Percentiles rank a stretch among this genome's conserved stretches.
These are phyloP conservation scores for Kryptopterus vitreolus DNA, from an alignment of 2,797 vertebrate species.

Conservation along the genomic window DNA sequence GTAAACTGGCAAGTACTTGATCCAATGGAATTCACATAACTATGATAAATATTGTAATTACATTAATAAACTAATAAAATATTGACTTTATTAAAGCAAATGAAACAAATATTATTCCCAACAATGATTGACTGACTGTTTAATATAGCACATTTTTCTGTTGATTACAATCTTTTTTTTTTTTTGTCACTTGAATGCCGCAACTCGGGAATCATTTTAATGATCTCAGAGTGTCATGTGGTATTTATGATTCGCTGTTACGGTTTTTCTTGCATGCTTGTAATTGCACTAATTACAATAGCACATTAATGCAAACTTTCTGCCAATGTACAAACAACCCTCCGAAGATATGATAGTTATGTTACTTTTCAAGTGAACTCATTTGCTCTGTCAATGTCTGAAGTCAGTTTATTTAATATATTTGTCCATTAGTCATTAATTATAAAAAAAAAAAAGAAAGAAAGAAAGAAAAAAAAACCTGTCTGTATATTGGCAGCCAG, in stretches of 20 bases:
- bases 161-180: neutral
- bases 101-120: neutral
- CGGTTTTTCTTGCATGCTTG: neutral
- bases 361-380: neutral
- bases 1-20: neutral
- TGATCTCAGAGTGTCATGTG: neutral
- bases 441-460: neutral
- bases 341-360: neutral
- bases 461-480: neutral
- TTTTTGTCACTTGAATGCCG: neutral
- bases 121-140: neutral
- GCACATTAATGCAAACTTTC: neutral
- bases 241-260: neutral
- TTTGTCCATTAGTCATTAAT: neutral
- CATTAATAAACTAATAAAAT: neutral
- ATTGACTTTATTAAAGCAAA: neutral
- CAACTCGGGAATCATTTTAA: neutral
- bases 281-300: slow-evolving; percentile 1
- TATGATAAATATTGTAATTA: neutral
- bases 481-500: slow-evolving; percentile 30
- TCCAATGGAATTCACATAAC: neutral
- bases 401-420: slow-evolving; percentile 8
- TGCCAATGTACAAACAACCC: slow-evolving; percentile 5
- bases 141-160: neutral
- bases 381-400: neutral